Conservation (phyloP, 1,140 invertebrate genomes). For the Drosophila kohkoa region DNA sequence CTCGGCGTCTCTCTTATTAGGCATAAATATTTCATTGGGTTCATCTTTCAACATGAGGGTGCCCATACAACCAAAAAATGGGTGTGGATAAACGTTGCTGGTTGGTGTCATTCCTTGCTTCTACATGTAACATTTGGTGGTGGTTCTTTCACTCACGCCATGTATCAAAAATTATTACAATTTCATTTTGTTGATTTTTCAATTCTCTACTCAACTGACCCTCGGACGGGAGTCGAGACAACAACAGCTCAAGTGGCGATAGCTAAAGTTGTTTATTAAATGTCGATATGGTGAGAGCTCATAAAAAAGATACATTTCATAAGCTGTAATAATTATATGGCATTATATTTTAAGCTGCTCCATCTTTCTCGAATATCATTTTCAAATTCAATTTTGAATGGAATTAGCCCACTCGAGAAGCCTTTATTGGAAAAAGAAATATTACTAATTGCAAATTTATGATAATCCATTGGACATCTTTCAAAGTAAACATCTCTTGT, state of each 20-base stretch:
- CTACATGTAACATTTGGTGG: no score
- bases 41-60: slow-evolving; percentile 66
- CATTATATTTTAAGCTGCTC: slow-evolving; percentile 16
- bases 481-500: no score
- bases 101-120: slow-evolving; percentile 28
- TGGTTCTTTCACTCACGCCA: slow-evolving; percentile 6
- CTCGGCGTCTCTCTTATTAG: slow-evolving; percentile 61
- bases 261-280: slow-evolving; percentile 55
- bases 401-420: neutral
- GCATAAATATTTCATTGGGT: slow-evolving; percentile 70
- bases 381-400: neutral
- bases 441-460: no score
- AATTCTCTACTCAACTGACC: slow-evolving; percentile 42
- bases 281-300: slow-evolving; percentile 48
- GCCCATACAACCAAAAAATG: slow-evolving; percentile 29
- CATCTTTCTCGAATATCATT: neutral
- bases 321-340: slow-evolving; percentile 54
- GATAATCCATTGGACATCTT: no score
- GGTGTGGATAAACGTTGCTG: slow-evolving; percentile 21
- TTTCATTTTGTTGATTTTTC: slow-evolving; percentile 64
- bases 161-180: slow-evolving; percentile 63
- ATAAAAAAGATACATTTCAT: slow-evolving; percentile 45
- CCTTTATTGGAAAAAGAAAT: no score
- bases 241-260: slow-evolving; percentile 53
- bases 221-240: slow-evolving; percentile 2